phyloP scores from a whole-genome alignment of 2,888 invertebrate genomes.

The Plagiodera versicolora region DNA sequence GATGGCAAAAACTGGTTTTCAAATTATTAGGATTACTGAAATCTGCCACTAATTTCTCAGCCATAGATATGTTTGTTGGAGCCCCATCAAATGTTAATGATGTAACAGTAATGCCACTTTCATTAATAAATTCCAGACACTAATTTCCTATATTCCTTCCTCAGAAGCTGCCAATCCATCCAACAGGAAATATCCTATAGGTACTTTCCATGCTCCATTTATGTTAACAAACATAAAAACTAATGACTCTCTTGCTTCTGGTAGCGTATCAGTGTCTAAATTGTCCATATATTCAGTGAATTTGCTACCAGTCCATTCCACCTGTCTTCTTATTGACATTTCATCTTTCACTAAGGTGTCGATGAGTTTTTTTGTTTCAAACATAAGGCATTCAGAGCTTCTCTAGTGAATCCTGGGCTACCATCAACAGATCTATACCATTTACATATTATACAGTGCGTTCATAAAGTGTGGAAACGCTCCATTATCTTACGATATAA shows the following conservation, averaged over 20 bases:
- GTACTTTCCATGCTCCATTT: slow-evolving; percentile 35
- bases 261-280: slow-evolving; percentile 32
- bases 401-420: too few species aligned
- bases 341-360: too few species aligned
- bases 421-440: too few species aligned
- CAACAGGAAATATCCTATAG: slow-evolving; percentile 35
- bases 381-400: too few species aligned
- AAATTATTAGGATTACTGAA: slow-evolving; percentile 20
- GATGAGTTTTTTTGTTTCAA: too few species aligned
- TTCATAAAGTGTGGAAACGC: too few species aligned
- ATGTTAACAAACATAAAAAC: slow-evolving; percentile 29
- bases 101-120: slow-evolving; percentile 11
- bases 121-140: slow-evolving; percentile 24
- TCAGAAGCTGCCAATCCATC: slow-evolving; percentile 25
- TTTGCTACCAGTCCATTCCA: too few species aligned
- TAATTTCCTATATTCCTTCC: slow-evolving; percentile 22
- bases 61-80: slow-evolving; percentile 15
- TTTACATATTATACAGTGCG: too few species aligned
- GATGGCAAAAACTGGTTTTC: slow-evolving; percentile 10
- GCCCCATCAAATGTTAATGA: slow-evolving; percentile 23
- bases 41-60: slow-evolving; percentile 10
- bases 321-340: too few species aligned
- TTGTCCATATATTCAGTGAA: too few species aligned
- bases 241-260: slow-evolving; percentile 35
- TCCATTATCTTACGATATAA: too few species aligned